Base-by-base conservation (phyloP, 1,140 invertebrate genomes). In the Argopecten irradians region DNA sequence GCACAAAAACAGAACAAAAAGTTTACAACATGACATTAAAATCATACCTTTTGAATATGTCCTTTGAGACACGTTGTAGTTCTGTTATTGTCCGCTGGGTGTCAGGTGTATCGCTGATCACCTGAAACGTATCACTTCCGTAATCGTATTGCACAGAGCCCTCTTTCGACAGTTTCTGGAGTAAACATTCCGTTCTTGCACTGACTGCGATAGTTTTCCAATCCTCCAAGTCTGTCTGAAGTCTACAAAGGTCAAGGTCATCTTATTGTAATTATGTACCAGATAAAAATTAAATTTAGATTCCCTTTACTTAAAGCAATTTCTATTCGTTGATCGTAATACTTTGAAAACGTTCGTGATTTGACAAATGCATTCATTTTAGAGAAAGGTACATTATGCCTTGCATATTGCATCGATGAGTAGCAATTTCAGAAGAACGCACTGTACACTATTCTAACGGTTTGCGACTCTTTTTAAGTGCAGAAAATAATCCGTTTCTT, bases 171-270 rank as follows among this genome's bases (percentile, higher is more conserved):
- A 89, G 39, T 16, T 88, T 84, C 35, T 91, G 89, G 34, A 91
- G 86, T 11, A 46, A 33, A 88, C 88, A 90, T 35, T 91, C 91
- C 22, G 71, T 88, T 41, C 86, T 84, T 22, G 91, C 86, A 89
- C 91, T 91, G 5, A 91, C 91, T 41, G 91, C 89, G 34, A 91
- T 91, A 35, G 71, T 86, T 22, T 41, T 84, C 35, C 36, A 85
- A 11, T 87, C 86, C 5, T 35, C 34, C 82, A 88, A 87, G 32
- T 86, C 83, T 32, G 83, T 82, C 34, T 85, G 34, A 82, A 91
- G 46, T 86, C 91, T 91, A 71, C 3, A 87, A 87, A 9, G 14
- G 41, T 39, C 32, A 16, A 35, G 32, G 7, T 33, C 14, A 82
- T n/a, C 32, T 9, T 8, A 84, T 16, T 16, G 9, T 84, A 8